Conservation (phyloP, 2,888 invertebrate genomes). For the Ectobius pallidus region DNA sequence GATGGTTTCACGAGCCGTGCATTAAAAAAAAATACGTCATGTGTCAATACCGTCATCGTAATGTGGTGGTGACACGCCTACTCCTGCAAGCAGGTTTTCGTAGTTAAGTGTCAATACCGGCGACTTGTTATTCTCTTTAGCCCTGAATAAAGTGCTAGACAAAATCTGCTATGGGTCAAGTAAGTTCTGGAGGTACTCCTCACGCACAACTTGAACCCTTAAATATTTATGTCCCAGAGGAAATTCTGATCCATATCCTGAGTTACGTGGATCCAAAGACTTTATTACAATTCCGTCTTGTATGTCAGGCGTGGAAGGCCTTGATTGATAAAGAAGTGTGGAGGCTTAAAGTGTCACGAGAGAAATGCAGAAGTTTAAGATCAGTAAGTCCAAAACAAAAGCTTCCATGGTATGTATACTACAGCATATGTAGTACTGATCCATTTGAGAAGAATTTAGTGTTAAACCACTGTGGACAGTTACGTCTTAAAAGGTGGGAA, state of each 20-base stretch:
- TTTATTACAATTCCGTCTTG: conserved; percentile 55
- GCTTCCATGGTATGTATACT: conserved; percentile 56
- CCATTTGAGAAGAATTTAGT: conserved; percentile 59
- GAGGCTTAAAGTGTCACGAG: conserved; percentile 53
- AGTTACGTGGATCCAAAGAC: conserved; percentile 53
- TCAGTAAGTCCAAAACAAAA: conserved; percentile 48
- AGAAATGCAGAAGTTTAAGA: conserved; percentile 46
- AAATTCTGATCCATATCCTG: conserved; percentile 57
- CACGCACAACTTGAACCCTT: not conserved
- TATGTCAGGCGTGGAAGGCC: conserved; percentile 60
- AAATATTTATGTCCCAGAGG: conserved; percentile 55
- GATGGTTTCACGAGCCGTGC: too few species aligned
- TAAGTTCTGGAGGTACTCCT: too few species aligned
- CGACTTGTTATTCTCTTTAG: too few species aligned
- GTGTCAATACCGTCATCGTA: too few species aligned
- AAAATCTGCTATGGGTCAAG: too few species aligned
- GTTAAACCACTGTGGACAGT: conserved; percentile 60
- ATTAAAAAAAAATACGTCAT: too few species aligned
- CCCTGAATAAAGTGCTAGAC: too few species aligned
- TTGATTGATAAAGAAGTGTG: conserved; percentile 56
- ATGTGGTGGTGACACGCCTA: too few species aligned
- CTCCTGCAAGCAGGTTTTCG: too few species aligned
- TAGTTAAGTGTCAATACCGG: too few species aligned
- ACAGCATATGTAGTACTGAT: conserved; percentile 53
- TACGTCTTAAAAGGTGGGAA: conserved; percentile 54